Conservation (phyloP, 2,113 vertebrate genomes). For the Xyliphius kryptos region DNA sequence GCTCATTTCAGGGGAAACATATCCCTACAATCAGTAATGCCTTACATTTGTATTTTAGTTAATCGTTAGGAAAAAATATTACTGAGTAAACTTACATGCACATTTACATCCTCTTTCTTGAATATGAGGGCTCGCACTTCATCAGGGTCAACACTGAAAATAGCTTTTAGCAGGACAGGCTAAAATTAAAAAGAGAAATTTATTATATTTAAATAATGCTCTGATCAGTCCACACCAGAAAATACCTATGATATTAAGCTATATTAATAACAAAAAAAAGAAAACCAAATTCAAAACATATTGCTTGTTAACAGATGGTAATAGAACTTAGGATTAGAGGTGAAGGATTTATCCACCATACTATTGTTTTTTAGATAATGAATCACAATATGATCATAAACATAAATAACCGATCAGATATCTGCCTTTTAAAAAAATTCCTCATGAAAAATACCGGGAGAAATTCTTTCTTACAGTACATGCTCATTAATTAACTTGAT, state of each 20-base stretch:
- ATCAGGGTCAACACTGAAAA: slow-evolving; percentile 97
- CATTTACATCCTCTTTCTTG: slow-evolving; percentile 99
- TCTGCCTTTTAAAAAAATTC: not conserved
- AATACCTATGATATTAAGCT: not conserved
- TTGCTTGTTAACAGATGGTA: not conserved
- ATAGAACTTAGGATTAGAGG: not conserved
- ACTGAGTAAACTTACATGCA: slow-evolving; percentile 72
- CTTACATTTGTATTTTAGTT: not conserved
- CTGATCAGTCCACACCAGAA: not conserved
- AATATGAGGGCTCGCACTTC: slow-evolving; percentile 97
- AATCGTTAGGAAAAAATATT: not conserved
- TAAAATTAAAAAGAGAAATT: slow-evolving; percentile 45
- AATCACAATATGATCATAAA: not conserved
- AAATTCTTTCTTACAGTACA: not conserved
- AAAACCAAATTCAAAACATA: not conserved
- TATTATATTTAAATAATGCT: not conserved
- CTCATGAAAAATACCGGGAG: not conserved
- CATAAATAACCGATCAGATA: not conserved
- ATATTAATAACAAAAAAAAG: not conserved
- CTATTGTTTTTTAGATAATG: not conserved
- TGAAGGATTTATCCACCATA: not conserved
- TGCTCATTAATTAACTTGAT: not conserved
- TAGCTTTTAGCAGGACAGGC: slow-evolving; percentile 96
- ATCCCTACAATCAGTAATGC: not conserved
- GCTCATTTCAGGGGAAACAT: not conserved